These are phyloP conservation scores for Epinotia demarniana DNA, from an alignment of 2,888 invertebrate genomes.

Conservation along the genomic window DNA sequence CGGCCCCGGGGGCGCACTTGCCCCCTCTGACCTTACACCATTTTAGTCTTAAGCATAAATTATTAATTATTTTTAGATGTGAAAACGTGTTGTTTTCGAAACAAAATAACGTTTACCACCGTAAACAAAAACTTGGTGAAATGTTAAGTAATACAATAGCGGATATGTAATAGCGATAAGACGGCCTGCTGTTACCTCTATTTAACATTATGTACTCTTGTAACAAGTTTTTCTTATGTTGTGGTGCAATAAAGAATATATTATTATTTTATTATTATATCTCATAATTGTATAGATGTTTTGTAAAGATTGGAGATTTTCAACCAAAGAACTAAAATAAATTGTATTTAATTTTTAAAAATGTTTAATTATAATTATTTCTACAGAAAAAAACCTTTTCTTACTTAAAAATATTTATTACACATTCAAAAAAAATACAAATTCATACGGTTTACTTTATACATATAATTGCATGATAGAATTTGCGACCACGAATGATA, in stretches of 20 bases:
- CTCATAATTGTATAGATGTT: background rate
- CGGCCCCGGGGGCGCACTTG: no score
- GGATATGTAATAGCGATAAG: no score
- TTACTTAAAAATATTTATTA: constrained; percentile 33
- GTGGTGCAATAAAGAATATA: no score
- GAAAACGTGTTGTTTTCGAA: background rate
- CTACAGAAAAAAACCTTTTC: constrained; percentile 29
- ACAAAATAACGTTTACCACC: background rate
- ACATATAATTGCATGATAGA: constrained; percentile 1
- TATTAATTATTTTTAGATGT: background rate
- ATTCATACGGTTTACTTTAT: constrained; percentile 21
- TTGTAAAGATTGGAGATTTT: constrained; percentile 46
- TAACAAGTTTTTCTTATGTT: no score
- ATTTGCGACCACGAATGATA: background rate
- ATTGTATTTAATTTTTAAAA: constrained; percentile 38
- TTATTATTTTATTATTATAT: no score
- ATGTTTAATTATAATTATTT: constrained; percentile 28
- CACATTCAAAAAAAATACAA: constrained; percentile 5
- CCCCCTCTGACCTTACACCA: no score
- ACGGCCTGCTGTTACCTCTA: no score
- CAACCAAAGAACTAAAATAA: constrained; percentile 60
- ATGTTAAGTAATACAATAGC: background rate
- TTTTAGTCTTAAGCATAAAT: background rate
- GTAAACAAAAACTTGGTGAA: no score
- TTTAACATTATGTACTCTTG: no score